phyloP scores from a whole-genome alignment of 2,113 vertebrate species.

The Serinus canaria region DNA sequence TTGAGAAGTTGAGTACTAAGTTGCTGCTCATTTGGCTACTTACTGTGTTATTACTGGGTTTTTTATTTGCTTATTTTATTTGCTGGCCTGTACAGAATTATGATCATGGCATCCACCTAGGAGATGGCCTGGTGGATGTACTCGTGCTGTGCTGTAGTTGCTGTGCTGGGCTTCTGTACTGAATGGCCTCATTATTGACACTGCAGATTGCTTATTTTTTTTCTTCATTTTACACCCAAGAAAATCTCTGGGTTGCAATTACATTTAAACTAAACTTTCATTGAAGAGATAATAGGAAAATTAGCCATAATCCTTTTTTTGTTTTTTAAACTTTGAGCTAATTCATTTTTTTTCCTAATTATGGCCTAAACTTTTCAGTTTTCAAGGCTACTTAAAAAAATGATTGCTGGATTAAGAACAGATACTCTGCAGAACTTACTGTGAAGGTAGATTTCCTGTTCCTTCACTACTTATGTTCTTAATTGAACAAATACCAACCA shows the following conservation, averaged over 20 bases:
- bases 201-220: neutral
- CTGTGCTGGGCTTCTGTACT: conserved; percentile 17
- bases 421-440: neutral
- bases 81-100: neutral
- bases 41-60: neutral
- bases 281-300: neutral
- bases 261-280: neutral
- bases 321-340: neutral
- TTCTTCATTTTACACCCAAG: neutral
- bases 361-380: neutral
- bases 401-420: neutral
- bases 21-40: conserved; percentile 32
- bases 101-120: neutral
- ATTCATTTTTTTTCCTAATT: neutral
- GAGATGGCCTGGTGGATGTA: neutral
- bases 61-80: conserved; percentile 30
- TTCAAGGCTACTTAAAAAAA: neutral
- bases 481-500: neutral
- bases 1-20: neutral
- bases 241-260: neutral
- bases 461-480: neutral
- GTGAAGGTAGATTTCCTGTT: neutral
- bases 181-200: neutral
- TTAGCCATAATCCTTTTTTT: neutral
- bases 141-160: neutral